Conservation (phyloP, 2,113 vertebrate species). For the Tragelaphus buxtoni region DNA sequence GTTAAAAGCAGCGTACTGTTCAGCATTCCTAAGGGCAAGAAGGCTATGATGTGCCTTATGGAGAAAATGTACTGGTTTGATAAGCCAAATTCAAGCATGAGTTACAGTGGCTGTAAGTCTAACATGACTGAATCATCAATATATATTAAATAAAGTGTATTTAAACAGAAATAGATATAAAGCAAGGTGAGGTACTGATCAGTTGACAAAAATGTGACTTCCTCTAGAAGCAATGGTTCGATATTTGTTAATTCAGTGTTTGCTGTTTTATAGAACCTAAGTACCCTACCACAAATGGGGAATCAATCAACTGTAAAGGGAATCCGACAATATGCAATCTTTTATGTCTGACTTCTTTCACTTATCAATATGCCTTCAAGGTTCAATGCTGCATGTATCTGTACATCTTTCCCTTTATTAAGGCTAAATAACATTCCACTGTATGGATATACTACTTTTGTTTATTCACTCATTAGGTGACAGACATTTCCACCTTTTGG, state of each 20-base stretch:
- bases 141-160: neutral
- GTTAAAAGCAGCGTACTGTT: neutral
- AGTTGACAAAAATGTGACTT: neutral
- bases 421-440: neutral
- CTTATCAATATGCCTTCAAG: neutral
- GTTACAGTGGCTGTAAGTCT: neutral
- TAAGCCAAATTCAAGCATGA: neutral
- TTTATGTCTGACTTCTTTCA: neutral
- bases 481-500: neutral
- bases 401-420: neutral
- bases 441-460: neutral
- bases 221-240: neutral
- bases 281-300: neutral
- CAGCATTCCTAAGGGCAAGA: neutral
- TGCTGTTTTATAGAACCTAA: neutral
- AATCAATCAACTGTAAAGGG: neutral
- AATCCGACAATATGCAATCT: neutral
- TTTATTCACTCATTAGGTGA: neutral
- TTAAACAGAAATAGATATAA: neutral
- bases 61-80: neutral
- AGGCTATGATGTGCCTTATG: neutral
- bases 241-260: neutral
- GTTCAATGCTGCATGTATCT: neutral
- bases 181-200: neutral
- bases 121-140: neutral